These are phyloP conservation scores for Lophius americanus DNA, from an alignment of 2,797 vertebrate species.

Conservation along the genomic window DNA sequence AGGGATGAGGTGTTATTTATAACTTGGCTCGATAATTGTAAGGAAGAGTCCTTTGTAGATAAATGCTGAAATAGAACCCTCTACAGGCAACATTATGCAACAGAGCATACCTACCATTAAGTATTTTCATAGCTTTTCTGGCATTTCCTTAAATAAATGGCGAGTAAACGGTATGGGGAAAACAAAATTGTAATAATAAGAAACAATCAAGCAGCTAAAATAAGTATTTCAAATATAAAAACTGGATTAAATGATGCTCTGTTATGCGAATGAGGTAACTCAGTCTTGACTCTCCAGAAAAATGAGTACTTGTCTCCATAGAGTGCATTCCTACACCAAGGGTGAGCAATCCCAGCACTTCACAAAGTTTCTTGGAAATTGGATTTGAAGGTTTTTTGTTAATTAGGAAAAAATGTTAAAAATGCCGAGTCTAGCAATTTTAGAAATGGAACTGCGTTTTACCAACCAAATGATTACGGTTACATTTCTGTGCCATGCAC, in stretches of 20 bases:
- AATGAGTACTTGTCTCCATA: too few species aligned
- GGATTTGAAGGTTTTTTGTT: too few species aligned
- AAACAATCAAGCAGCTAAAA: neutral
- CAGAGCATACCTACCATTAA: too few species aligned
- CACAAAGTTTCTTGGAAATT: too few species aligned
- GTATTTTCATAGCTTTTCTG: too few species aligned
- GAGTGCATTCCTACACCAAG: too few species aligned
- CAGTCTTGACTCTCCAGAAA: neutral
- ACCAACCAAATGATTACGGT: too few species aligned
- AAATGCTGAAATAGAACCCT: slow-evolving; percentile 12
- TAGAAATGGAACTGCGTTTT: too few species aligned
- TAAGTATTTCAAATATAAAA: neutral
- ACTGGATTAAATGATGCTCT: neutral
- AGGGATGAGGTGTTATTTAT: slow-evolving; percentile 27
- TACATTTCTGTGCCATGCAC: too few species aligned
- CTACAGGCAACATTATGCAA: neutral
- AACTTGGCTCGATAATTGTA: slow-evolving; percentile 36
- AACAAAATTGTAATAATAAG: neutral
- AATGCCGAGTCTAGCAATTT: too few species aligned
- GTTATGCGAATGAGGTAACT: neutral
- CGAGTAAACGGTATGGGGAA: slow-evolving; percentile 1
- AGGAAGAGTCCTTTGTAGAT: slow-evolving; percentile 4
- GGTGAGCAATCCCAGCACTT: too few species aligned
- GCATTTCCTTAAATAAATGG: slow-evolving; percentile 11
- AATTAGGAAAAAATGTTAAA: too few species aligned